Conservation (phyloP, 2,888 invertebrate genomes). For the Sarcophaga caerulescens region DNA sequence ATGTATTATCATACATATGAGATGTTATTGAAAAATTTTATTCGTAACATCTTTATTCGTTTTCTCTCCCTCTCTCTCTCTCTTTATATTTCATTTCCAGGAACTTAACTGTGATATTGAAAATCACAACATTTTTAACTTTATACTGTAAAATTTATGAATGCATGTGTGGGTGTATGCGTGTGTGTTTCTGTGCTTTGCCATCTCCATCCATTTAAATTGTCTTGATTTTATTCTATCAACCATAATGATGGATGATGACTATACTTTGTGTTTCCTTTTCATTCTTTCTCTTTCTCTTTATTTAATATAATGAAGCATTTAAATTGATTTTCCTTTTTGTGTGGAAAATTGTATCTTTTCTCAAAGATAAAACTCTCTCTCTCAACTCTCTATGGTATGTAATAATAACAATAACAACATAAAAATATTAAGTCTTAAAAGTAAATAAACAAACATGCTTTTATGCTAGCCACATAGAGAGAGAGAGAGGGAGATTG, state of each 20-base stretch:
- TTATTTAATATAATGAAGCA: conserved; percentile 43
- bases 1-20: too few relatives aligned
- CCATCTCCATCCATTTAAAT: conserved; percentile 11
- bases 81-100: background rate
- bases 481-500: too few relatives aligned
- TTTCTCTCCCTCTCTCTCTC: background rate
- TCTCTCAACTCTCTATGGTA: too few relatives aligned
- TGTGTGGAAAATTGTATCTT: background rate
- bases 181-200: background rate
- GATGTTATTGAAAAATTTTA: too few relatives aligned
- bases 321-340: conserved; percentile 40
- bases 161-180: background rate
- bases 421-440: conserved; percentile 14
- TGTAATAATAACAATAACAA: background rate
- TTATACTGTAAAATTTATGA: background rate
- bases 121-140: background rate
- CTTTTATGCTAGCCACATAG: background rate
- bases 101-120: background rate
- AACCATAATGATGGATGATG: conserved; percentile 51
- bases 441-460: conserved; percentile 4
- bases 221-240: conserved; percentile 47
- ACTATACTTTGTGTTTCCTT: background rate
- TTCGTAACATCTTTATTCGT: background rate
- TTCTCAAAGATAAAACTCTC: too few relatives aligned
- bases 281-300: background rate